Conservation (phyloP, 1,140 invertebrate species). For the Lepidurus couesii region DNA sequence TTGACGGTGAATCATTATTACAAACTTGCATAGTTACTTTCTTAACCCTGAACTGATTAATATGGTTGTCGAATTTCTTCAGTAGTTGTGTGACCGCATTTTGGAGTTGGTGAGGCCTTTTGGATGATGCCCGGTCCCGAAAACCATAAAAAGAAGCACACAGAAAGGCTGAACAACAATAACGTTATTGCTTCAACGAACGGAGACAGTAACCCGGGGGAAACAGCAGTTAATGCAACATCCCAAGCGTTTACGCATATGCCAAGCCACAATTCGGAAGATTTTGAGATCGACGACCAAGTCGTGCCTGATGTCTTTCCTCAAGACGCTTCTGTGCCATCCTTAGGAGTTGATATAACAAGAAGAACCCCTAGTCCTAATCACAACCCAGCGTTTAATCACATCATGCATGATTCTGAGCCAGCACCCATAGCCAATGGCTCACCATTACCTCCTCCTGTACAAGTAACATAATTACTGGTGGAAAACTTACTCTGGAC, state of each 20-base stretch:
- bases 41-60: background rate
- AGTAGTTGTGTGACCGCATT: conserved; percentile 4
- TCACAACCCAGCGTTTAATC: background rate
- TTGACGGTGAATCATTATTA: background rate
- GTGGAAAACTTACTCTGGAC: background rate
- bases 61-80: background rate
- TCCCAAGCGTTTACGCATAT: background rate
- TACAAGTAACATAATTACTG: background rate
- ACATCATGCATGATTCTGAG: background rate
- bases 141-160: conserved; percentile 7
- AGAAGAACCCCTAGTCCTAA: conserved; percentile 7
- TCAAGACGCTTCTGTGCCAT: background rate
- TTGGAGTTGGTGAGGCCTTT: background rate
- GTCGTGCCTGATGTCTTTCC: conserved; percentile 5
- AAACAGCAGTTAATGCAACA: background rate
- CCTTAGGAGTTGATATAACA: background rate
- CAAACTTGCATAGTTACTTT: no score
- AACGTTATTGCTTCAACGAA: background rate
- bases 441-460: background rate
- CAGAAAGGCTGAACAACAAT: background rate
- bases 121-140: background rate
- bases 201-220: background rate
- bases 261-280: background rate
- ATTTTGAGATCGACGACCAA: background rate
- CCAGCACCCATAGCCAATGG: background rate